Evolutionary conservation across 2,888 invertebrate genomes (phyloP), one percentile per base, ranked within the genome.

Genomic region (Linnaemya vulpina): DNA sequence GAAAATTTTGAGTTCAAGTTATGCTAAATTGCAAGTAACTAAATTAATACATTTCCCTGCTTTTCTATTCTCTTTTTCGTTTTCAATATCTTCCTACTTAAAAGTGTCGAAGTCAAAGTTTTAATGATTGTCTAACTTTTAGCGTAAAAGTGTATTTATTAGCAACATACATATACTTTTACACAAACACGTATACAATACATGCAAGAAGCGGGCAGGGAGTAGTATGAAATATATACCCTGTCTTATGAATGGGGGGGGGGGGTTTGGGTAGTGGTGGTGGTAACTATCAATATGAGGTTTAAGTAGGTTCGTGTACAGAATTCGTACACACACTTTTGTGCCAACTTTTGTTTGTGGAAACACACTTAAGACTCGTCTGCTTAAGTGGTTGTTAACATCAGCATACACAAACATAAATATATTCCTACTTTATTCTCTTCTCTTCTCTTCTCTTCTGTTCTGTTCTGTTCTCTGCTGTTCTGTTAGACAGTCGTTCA

Each of bases 401-500:
- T 62, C 70, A 58, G 63, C 11, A 40, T 63, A 49, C 9, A 40
- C 70, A 58, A 49, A 58, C 25, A 74, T 74, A 74, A 67, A 80
- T 58, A 80, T 73, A 60, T 73, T 65, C 73, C 22, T 68, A 73
- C 65, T 78, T 77, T 73, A 70, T 55, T 58, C 76, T 60, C 40
- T 68, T 74, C 30, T 30, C 30, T 55, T 58, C 76, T 60, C 40
- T 68, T 74, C 30, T 30, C 30, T 30, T 30, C 30, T 30, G 30
- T 30, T 30, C 30, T 30, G 30, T 30, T 30, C 58, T 73, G 8
- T 58, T 55, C 25, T 17, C 20, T 63, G 46, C 43, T 49, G 35
- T 70, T 55, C 70, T 63, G 75, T 62, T 84, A 87, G 87, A 87
- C 90, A 90, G 90, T 90, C 91, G 91, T 91, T 91, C 90, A 90